Evolutionary conservation across 2,113 vertebrate genomes (phyloP), one percentile per base, ranked within the genome.

Genomic region (Scortum barcoo): DNA sequence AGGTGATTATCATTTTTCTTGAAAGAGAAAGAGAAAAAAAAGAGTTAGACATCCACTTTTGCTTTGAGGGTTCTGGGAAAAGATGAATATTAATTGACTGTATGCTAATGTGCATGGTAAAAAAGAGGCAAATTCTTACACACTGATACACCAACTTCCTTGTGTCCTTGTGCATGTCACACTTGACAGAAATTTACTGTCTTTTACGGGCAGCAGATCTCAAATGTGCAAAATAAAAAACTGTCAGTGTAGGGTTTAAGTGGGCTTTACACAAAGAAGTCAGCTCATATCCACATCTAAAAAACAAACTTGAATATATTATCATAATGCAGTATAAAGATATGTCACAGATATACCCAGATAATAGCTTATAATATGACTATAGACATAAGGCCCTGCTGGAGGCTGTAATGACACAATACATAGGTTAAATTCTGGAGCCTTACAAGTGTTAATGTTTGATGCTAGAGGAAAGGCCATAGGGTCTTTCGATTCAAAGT

Each of bases 1-100:
- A 62, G 76, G 72, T 81, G 75, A 87, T 86, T 76, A 86, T 78
- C 22, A 71, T 86, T 87, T 87, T 86, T 87, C 53, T 74, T 53
- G 10, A 69, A 80, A 70, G 63, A 76, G 54, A 20, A 74, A 48
- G 56, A 42, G 44, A 83, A 48, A 61, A 42, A 51, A 83, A 36
- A 28, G 12, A 71, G 58, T 72, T 19, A 50, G 58, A 83, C 19
- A 17, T 71, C 53, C 30, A 33, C 44, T 85, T 85, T 24, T 63
- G 67, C 73, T 70, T 36, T 60, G 46, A 80, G 48, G 17, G 48
- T 72, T 61, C 58, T 26, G 68, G 53, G 62, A 33, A 48, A 17
- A 30, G 14, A 69, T 33, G 48, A 84, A 62, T 68, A 80, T 73
- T 28, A 46, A 51, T 40, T 72, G 26, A 73, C 50, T 76, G 76